Evolutionary conservation across 2,113 vertebrate genomes (phyloP).

Genomic region (Scatophagus argus): DNA sequence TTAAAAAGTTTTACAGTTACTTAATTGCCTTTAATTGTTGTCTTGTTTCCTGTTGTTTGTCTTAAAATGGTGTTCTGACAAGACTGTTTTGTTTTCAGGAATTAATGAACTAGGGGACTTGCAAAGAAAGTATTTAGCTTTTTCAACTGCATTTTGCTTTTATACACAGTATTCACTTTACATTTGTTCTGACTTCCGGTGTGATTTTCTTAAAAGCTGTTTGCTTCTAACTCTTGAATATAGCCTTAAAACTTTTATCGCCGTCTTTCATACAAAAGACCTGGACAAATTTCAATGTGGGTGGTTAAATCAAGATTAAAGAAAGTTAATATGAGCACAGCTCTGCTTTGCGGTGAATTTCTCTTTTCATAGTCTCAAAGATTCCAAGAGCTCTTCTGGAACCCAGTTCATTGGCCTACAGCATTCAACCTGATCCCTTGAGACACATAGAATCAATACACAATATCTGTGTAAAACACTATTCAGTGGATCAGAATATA

Average conservation of each 20-base stretch:
- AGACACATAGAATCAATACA: conserved; percentile 25
- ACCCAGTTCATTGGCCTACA: conserved; percentile 27
- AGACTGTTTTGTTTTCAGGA: background rate
- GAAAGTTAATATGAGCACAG: conserved; percentile 32
- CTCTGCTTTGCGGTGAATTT: conserved; percentile 34
- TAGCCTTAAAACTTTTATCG: conserved; percentile 5
- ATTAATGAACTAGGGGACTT: background rate
- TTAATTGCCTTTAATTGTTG: background rate
- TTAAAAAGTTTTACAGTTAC: background rate
- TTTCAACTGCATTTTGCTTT: background rate
- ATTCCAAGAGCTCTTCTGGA: conserved; percentile 41
- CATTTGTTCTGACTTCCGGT: background rate
- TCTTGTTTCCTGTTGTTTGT: background rate
- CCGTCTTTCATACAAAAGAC: background rate
- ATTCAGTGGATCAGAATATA: conserved; percentile 10
- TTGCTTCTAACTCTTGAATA: background rate
- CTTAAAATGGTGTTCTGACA: background rate
- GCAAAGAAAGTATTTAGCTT: background rate
- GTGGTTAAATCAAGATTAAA: conserved; percentile 21
- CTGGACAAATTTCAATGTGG: conserved; percentile 2
- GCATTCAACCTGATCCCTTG: conserved; percentile 31
- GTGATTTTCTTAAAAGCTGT: background rate
- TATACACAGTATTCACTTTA: background rate
- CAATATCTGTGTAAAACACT: conserved; percentile 14
- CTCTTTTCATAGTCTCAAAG: conserved; percentile 24